phyloP scores from a whole-genome alignment of 2,797 vertebrate species.

The Champsocephalus esox region DNA sequence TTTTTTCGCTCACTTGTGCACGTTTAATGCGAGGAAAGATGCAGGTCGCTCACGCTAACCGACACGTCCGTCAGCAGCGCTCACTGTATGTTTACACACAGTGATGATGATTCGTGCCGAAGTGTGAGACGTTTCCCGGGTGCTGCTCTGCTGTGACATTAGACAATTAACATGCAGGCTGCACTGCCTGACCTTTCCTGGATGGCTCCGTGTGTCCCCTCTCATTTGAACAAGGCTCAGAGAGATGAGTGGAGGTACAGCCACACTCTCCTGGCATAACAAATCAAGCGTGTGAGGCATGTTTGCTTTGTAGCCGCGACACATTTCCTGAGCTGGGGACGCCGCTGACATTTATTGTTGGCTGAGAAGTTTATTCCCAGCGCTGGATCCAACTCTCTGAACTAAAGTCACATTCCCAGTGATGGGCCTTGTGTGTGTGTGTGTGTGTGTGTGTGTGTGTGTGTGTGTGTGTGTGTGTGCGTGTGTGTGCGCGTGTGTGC shows the following conservation, averaged over 20 bases:
- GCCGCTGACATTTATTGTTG: slow-evolving; percentile 66
- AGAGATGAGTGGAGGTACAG: slow-evolving; percentile 55
- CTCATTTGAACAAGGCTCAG: slow-evolving; percentile 65
- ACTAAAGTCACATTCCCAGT: slow-evolving; percentile 36
- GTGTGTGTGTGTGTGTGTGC: slow-evolving; percentile 16
- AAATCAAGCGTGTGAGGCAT: slow-evolving; percentile 57
- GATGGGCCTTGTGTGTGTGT: slow-evolving; percentile 28
- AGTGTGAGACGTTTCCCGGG: slow-evolving; percentile 43
- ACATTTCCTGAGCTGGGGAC: slow-evolving; percentile 53
- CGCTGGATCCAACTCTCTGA: slow-evolving; percentile 15
- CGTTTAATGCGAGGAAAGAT: slow-evolving; percentile 20
- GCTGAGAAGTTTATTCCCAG: slow-evolving; percentile 60
- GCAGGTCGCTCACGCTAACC: slow-evolving; percentile 5
- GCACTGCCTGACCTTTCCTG: slow-evolving; percentile 76
- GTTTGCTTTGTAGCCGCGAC: slow-evolving; percentile 49
- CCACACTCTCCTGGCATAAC: slow-evolving; percentile 62
- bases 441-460: slow-evolving; percentile 2
- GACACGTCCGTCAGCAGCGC: slow-evolving; percentile 13
- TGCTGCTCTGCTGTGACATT: slow-evolving; percentile 53
- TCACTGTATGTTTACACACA: slow-evolving; percentile 50
- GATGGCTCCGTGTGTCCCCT: slow-evolving; percentile 63
- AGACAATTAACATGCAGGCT: slow-evolving; percentile 78
- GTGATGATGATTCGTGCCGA: slow-evolving; percentile 66
- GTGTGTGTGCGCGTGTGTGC: too few species aligned
- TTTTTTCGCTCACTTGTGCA: slow-evolving; percentile 5